These are phyloP conservation scores for Liparis tanakae DNA, from an alignment of 2,797 vertebrate species.

Conservation along the genomic window DNA sequence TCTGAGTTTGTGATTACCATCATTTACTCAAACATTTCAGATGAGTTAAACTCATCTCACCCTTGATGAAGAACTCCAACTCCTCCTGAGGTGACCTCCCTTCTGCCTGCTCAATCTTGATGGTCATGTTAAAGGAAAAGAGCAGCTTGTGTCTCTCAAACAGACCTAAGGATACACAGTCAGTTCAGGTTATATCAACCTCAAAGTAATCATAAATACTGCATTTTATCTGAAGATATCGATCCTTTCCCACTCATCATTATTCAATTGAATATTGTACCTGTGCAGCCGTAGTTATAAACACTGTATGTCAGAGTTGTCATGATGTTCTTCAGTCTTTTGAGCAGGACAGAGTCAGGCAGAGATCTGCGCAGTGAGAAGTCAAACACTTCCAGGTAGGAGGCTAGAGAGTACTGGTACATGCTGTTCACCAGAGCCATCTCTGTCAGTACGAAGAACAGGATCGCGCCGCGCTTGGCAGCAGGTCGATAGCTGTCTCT, in stretches of 20 bases:
- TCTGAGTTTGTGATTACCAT: background rate
- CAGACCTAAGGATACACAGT: conserved; percentile 82
- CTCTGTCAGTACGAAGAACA: conserved; percentile 95
- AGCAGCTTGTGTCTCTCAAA: conserved; percentile 97
- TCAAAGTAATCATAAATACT: conserved; percentile 7
- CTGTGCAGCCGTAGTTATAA: conserved; percentile 97
- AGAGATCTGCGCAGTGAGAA: conserved; percentile 90
- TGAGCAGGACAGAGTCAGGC: conserved; percentile 81
- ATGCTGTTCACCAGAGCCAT: conserved; percentile 95
- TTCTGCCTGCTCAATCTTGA: conserved; percentile 94
- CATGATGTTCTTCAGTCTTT: conserved; percentile 91
- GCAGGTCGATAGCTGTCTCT: conserved; percentile 94
- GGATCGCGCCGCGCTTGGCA: conserved; percentile 90
- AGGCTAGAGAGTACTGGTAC: conserved; percentile 95
- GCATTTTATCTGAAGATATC: background rate
- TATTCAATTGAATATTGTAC: conserved; percentile 70
- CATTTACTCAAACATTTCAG: background rate
- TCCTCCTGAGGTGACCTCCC: conserved; percentile 90
- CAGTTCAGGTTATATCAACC: conserved; percentile 7
- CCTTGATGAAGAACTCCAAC: conserved; percentile 96
- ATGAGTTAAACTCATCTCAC: conserved; percentile 70
- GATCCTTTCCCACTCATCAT: background rate
- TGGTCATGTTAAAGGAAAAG: conserved; percentile 94
- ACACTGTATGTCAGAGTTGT: conserved; percentile 90
- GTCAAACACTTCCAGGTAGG: conserved; percentile 93